Evolutionary conservation across 2,797 vertebrate species (phyloP), one percentile per base, ranked within the genome.

Genomic region (Myripristis jacobus): DNA sequence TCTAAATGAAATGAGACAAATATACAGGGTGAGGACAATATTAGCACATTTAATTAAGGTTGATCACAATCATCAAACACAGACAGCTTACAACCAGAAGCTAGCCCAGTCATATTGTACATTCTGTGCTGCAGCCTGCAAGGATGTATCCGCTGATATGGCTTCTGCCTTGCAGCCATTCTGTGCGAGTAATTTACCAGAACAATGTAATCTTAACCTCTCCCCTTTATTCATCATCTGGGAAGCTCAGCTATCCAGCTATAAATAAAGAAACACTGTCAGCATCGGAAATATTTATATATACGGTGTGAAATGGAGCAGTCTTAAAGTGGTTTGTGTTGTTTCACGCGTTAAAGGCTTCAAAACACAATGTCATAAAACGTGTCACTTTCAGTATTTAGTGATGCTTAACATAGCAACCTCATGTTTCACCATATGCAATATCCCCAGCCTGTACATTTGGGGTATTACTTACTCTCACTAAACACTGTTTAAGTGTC

Each of bases 141-240:
- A 79, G 64, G 68, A 84, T 79, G 75, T 74, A 70, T 81, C 75
- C 72, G 56, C 69, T 81, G 82, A 90, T 86, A 83, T 58, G 75
- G 64, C 73, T 70, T 67, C 46, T 87, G 86, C 87, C 89, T 89
- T 19, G 70, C 78, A 83, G 90, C 79, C 81, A 85, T 90, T 91
- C 72, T 87, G 70, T 71, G 78, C 75, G 78, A 90, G 84, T 88
- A 89, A 92, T 90, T 92, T 91, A 90, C 75, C 85, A 89, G 85
- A 92, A 91, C 91, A 91, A 90, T 87, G 82, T 84, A 78, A 86
- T 90, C 77, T 88, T 93, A 90, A 93, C 89, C 91, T 90, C 79
- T 92, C 66, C 77, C 88, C 87, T 80, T 82, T 79, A 66, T 75
- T 86, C 83, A 88, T 89, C 81, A 85, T 90, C 80, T 77, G 75